phyloP scores from a whole-genome alignment of 2,113 vertebrate species.

The Anolis carolinensis region DNA sequence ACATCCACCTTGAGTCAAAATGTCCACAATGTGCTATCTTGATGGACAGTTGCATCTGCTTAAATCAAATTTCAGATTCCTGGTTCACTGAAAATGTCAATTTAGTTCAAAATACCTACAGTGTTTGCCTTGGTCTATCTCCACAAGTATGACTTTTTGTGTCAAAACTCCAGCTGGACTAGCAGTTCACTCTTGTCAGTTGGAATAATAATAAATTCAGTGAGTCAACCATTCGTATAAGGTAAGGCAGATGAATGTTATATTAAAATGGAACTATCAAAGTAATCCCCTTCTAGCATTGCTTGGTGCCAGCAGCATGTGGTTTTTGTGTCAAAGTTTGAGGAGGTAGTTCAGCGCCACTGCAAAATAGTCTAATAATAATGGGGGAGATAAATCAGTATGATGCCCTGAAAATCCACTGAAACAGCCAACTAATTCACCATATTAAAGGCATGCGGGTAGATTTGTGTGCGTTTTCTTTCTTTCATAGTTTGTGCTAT shows the following conservation, averaged over 20 bases:
- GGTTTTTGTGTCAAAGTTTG: not conserved
- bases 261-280: not conserved
- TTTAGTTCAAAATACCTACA: not conserved
- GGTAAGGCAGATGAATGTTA: not conserved
- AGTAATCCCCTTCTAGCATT: not conserved
- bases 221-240: not conserved
- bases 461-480: not conserved
- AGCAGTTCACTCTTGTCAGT: not conserved
- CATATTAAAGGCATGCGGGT: not conserved
- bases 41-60: not conserved
- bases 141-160: not conserved
- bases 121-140: not conserved
- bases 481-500: not conserved
- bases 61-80: not conserved
- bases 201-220: constrained; percentile 13
- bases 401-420: not conserved
- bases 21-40: not conserved
- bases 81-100: not conserved
- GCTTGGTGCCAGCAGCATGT: not conserved
- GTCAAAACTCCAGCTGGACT: not conserved
- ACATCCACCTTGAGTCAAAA: not conserved
- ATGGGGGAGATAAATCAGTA: not conserved
- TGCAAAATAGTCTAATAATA: not conserved
- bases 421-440: not conserved
- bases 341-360: not conserved